Evolutionary conservation across 2,888 invertebrate species (phyloP), one percentile per base, ranked within the genome.

Genomic region (Scaptomyza cyrtandrae): DNA sequence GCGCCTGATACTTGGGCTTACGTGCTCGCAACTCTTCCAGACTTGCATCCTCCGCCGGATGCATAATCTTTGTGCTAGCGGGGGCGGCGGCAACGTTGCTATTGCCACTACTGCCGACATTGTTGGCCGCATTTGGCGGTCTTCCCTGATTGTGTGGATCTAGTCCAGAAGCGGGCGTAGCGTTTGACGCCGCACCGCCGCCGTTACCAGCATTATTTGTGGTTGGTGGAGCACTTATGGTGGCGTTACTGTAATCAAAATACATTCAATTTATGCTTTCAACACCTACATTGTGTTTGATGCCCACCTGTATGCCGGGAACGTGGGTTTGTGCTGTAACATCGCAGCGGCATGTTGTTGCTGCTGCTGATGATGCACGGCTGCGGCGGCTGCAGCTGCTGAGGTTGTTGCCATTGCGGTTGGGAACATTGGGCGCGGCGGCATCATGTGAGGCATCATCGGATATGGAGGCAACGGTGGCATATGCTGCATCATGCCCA

Each of bases 41-140:
- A 33, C 98, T 98, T 57, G 98, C 95, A 92, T 98, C 98, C 91
- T 98, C 98, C 0, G 97, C 95, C 0, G 98, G 98, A 92, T 98
- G 98, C 80, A 98, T 95, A 61, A 98, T 98, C 93, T 96, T 96
- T 88, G 97, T 96, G 41, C 96, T 95, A 19, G 19, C 19, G 6
- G 97, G 96, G 45, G 97, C 96, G 6, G 96, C 95, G n/a, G 96
- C 94, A n/a, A 56, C 72, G 96, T 95, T 13, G 95, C 95, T 55
- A 96, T 96, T 10, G 56, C 64, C 45, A 14, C 52, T 43, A n/a
- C 61, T 54, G 7, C 29, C 16, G 6, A 64, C 39, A 52, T 56
- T 64, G 44, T 55, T 68, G 1, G 45, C 39, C 29, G 43, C 54
- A 43, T 63, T 63, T 6, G 87, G 71, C 24, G 80, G 81, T 7